Evolutionary conservation across 2,888 invertebrate species (phyloP).

Genomic region (Trissonchulus sp.): DNA sequence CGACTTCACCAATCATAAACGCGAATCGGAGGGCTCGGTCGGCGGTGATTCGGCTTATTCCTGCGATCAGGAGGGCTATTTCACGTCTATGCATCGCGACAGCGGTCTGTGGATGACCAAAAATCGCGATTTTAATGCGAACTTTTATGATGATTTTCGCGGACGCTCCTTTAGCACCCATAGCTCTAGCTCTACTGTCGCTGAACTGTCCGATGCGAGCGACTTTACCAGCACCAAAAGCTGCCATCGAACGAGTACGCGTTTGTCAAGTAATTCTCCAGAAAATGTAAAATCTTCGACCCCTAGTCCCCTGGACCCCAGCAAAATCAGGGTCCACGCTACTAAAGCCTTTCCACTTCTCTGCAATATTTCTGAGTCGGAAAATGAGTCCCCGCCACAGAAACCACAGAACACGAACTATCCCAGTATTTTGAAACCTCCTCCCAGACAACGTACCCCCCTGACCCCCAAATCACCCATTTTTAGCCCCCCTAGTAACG

Average conservation of each 20-base stretch:
- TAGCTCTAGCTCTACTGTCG: constrained; percentile 30
- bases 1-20: neutral
- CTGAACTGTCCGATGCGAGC: neutral
- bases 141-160: neutral
- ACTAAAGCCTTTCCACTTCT: constrained; percentile 2
- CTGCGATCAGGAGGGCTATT: constrained; percentile 93
- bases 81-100: constrained; percentile 93
- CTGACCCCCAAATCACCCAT: neutral
- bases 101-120: constrained; percentile 61
- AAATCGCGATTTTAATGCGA: neutral
- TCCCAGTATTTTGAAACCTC: neutral
- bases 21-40: constrained; percentile 9
- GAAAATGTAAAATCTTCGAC: neutral
- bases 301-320: neutral
- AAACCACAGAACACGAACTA: too few relatives aligned
- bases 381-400: too few relatives aligned
- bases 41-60: constrained; percentile 71
- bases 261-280: neutral
- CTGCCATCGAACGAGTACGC: neutral
- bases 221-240: neutral
- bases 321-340: neutral
- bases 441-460: neutral
- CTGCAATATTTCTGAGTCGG: constrained; percentile 1
- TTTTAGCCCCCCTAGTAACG: neutral
- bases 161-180: constrained; percentile 31